phyloP scores from a whole-genome alignment of 2,797 vertebrate genomes.

The Allochrocebus solatus region DNA sequence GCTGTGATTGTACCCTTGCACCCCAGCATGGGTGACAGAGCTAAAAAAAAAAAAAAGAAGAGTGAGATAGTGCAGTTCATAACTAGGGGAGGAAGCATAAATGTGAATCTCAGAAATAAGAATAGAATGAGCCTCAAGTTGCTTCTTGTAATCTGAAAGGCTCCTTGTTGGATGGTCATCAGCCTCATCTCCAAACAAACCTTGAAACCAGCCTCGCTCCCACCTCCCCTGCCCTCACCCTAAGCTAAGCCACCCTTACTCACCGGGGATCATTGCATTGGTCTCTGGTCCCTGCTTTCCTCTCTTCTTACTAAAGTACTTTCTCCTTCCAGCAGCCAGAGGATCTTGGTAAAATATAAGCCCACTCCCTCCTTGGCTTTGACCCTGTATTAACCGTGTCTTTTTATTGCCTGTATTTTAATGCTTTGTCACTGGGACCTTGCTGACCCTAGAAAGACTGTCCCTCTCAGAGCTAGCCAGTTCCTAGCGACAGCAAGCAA shows the following conservation, averaged over 20 bases:
- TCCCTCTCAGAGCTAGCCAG: not conserved
- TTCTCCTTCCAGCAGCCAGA: not conserved
- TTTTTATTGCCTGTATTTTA: not conserved
- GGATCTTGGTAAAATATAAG: not conserved
- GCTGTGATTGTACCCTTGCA: too few relatives aligned
- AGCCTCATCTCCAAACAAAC: too few relatives aligned
- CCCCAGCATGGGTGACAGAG: too few relatives aligned
- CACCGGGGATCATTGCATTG: not conserved
- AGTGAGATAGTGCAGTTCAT: not conserved
- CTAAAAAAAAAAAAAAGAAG: too few relatives aligned
- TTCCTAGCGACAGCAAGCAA: not conserved
- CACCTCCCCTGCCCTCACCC: not conserved
- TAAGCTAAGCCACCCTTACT: not conserved
- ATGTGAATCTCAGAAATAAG: not conserved
- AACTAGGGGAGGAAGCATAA: not conserved
- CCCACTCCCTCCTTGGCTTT: not conserved
- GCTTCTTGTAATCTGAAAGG: not conserved
- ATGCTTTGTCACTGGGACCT: not conserved
- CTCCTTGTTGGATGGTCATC: not conserved
- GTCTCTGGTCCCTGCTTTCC: not conserved
- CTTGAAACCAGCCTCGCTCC: not conserved
- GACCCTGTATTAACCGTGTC: not conserved
- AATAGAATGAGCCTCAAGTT: not conserved
- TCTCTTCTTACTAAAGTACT: not conserved
- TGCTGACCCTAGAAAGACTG: not conserved